Evolutionary conservation across 2,113 vertebrate species (phyloP), one percentile per base, ranked within the genome.

Genomic region (Meleagris gallopavo): DNA sequence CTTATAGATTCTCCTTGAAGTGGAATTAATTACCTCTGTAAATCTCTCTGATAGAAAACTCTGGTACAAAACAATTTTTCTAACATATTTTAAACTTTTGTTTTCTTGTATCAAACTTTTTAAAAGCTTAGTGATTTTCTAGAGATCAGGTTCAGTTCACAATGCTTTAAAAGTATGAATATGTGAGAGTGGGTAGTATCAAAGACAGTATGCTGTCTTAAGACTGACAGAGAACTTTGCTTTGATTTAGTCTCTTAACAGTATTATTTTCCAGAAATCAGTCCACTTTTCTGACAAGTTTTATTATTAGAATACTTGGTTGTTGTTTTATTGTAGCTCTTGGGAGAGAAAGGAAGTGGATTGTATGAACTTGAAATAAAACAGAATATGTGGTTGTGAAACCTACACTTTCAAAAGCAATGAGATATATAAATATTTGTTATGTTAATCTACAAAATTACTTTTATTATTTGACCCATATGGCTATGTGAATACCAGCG

Each of bases 401-500:
- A 89, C 89, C 74, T 92, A 86, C 75, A 71, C 82, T 93, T 91
- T 88, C 83, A 73, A 95, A 86, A 94, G 79, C 89, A 96, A 92
- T 79, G 81, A 96, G 90, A 70, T 80, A 86, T 58, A 92, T 90
- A 94, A 83, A 71, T 93, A 91, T 93, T 95, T 92, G 83, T 86
- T 94, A 94, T 88, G 74, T 66, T 97, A 89, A 96, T 91, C 78
- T 89, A 45, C 55, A 78, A 81, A 81, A 91, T 94, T 81, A 66
- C 90, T 83, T 92, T 78, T 94, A 76, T 90, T 96, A 96, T 96
- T 97, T 96, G 81, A 94, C 91, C 93, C 91, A 94, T 90, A 91
- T 94, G 90, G 65, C 16, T 96, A 43, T 92, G 71, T 89, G 92
- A 85, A 83, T 81, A 75, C 54, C 61, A 85, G 36, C 34, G 25